phyloP scores from a whole-genome alignment of 2,888 invertebrate genomes.

The Bombylius major region DNA sequence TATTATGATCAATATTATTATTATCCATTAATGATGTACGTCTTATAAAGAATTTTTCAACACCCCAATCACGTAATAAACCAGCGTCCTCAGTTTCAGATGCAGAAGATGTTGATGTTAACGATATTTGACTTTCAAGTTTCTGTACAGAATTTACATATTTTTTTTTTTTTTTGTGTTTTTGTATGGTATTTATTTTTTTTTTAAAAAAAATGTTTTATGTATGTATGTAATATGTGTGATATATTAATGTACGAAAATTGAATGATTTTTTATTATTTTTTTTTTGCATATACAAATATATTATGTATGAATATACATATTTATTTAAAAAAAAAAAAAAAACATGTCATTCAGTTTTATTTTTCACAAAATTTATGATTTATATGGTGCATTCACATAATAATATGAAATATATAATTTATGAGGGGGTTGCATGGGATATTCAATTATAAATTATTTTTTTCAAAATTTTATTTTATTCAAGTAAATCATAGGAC shows the following conservation, averaged over 20 bases:
- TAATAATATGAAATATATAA: no score
- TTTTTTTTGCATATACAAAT: no score
- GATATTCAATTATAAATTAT: no score
- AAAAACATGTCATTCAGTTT: no score
- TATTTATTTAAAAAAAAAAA: no score
- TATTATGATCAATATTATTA: background rate
- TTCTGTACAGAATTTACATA: conserved; percentile 24
- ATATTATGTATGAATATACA: no score
- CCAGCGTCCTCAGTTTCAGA: conserved; percentile 64
- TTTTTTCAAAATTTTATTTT: background rate
- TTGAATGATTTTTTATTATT: no score
- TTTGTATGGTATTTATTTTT: conserved; percentile 18
- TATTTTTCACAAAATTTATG: no score
- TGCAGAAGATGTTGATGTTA: conserved; percentile 17
- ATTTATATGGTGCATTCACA: no score
- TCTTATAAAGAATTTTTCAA: conserved; percentile 67
- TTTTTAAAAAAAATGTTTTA: conserved; percentile 8
- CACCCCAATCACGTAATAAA: conserved; percentile 76
- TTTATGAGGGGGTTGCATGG: no score
- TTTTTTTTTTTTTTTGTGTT: conserved; percentile 3
- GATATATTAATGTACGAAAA: no score
- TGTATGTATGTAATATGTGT: background rate
- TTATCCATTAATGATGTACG: conserved; percentile 27
- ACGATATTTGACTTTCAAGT: conserved; percentile 32
- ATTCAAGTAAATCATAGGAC: background rate